Base-by-base conservation (phyloP, 1,140 invertebrate species). In the Orius insidiosus region DNA sequence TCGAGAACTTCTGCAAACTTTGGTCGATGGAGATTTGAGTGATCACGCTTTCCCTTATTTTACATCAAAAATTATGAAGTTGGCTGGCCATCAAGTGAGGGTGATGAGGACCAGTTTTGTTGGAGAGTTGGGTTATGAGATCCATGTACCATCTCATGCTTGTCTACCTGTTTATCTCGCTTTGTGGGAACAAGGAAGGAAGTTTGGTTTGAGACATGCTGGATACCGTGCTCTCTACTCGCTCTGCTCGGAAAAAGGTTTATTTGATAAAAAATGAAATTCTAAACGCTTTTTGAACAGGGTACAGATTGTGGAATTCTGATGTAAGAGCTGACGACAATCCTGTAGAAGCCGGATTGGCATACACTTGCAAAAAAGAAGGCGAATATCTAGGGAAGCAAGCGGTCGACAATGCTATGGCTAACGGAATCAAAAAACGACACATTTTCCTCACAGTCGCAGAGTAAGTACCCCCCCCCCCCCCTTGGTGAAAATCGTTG, bases 91-190 rank as follows among this genome's bases (percentile, higher is more conserved):
- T 36, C 55, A 61, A 36, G 55, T 66, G 48, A 67, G 79, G 11
- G 71, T 78, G 0, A 66, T 90, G 35, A 70, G 85, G 10, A 64
- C 88, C 4, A 82, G 81, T 50, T 88, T 82, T 61, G 74, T 88
- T 7, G 86, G 86, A 0, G 86, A 93, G 60, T 62, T 90, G 7
- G 87, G 85, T 15, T 92, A 81, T 69, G 85, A 92, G 60, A 60
- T 92, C 1, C 86, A 92, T 54, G 72, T 89, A 49, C 84, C 85
- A 5, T 71, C 68, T 10, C 67, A 74, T 40, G 61, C 70, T 49
- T 81, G 80, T 51, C 59, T 70, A 3, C 53, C 63, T 1, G 68
- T 84, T 34, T 83, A 80, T 54, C 61, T 71, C 32, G 66, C 68
- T 15, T 47, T 85, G 5, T 66, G 70, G 58, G 60, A 70, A n/a